Conservation (phyloP, 2,888 invertebrate species). For the Entomobrya proxima region DNA sequence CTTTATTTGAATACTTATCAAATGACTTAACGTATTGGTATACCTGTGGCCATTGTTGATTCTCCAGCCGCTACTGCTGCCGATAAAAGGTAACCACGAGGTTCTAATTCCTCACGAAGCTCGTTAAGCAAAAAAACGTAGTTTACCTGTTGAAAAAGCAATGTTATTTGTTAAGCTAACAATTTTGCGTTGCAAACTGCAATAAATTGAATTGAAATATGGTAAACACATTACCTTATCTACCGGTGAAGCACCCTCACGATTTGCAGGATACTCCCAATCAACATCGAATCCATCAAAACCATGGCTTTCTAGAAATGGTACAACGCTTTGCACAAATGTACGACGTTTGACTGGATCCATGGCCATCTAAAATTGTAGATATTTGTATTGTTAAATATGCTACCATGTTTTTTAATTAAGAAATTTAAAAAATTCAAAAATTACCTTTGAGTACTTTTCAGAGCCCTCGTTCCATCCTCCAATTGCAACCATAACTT, state of each 20-base stretch:
- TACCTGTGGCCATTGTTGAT: conserved; percentile 75
- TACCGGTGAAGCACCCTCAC: conserved; percentile 70
- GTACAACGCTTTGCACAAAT: conserved; percentile 80
- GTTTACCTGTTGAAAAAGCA: conserved; percentile 78
- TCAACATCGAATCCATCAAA: conserved; percentile 82
- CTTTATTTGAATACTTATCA: too few species aligned
- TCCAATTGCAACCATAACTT: conserved; percentile 77
- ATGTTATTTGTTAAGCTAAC: too few species aligned
- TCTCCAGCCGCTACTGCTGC: conserved; percentile 82
- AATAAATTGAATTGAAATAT: too few species aligned
- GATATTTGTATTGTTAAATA: too few species aligned
- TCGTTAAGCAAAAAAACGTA: conserved; percentile 81
- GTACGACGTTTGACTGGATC: too few species aligned
- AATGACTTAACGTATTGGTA: too few species aligned
- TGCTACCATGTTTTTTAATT: too few species aligned
- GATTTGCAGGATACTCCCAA: conserved; percentile 70
- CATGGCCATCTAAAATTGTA: too few species aligned
- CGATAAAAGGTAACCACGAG: conserved; percentile 79
- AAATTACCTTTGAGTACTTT: conserved; percentile 80
- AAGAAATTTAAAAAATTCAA: conserved; percentile 80
- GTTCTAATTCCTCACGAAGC: conserved; percentile 79
- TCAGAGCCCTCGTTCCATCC: conserved; percentile 80
- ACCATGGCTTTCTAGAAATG: conserved; percentile 80
- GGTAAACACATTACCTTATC: conserved; percentile 74
- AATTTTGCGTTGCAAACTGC: too few species aligned